Conservation (phyloP, 2,888 invertebrate genomes). For the Cheilosia grossa region DNA sequence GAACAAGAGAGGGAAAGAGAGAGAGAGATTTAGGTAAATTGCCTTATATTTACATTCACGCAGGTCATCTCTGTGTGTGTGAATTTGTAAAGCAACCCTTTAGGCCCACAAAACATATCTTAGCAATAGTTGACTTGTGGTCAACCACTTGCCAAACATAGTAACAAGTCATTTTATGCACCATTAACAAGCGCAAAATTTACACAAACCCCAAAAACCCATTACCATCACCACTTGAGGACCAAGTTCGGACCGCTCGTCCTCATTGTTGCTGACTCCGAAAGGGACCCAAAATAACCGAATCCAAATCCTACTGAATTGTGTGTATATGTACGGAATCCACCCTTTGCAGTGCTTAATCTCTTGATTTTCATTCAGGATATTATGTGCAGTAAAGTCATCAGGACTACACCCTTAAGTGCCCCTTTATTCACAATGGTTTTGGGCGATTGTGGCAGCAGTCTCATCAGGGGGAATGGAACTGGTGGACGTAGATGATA, state of each 20-base stretch:
- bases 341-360: slow-evolving; percentile 64
- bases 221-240: slow-evolving; percentile 72
- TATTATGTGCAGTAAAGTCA: slow-evolving; percentile 74
- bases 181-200: slow-evolving; percentile 76
- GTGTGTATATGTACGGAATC: neutral
- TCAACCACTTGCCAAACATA: slow-evolving; percentile 76
- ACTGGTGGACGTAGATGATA: slow-evolving; percentile 33
- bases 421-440: slow-evolving; percentile 66
- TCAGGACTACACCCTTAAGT: slow-evolving; percentile 72
- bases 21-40: neutral
- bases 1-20: neutral
- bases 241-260: slow-evolving; percentile 17
- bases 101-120: slow-evolving; percentile 67
- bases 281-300: slow-evolving; percentile 26
- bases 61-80: slow-evolving; percentile 8
- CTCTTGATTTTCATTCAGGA: slow-evolving; percentile 74
- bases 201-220: slow-evolving; percentile 74
- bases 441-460: slow-evolving; percentile 33
- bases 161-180: slow-evolving; percentile 77
- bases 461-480: slow-evolving; percentile 6
- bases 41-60: slow-evolving; percentile 9
- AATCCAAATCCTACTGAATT: slow-evolving; percentile 31
- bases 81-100: slow-evolving; percentile 77
- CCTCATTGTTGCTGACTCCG: neutral
- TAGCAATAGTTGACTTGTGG: slow-evolving; percentile 75